A percentile compares a stretch with the other conserved stretches of the same genome.
Conservation (phyloP, 2,888 invertebrate species). For the Gnatocerus cornutus region DNA sequence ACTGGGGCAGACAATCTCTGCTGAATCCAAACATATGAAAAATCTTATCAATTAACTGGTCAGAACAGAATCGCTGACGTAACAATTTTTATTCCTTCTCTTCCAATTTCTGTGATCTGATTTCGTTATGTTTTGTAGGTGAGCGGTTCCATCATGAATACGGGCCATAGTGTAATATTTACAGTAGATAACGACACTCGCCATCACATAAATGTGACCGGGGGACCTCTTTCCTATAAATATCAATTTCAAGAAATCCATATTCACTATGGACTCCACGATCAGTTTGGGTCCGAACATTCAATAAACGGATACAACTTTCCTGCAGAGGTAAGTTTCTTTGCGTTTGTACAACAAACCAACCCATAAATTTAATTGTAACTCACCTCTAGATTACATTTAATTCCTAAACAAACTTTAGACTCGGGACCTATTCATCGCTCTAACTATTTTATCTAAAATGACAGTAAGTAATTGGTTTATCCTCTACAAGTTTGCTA, state of each 20-base stretch:
- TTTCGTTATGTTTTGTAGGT: slow-evolving; percentile 76
- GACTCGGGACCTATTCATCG: slow-evolving; percentile 50
- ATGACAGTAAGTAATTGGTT: slow-evolving; percentile 64
- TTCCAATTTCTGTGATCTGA: slow-evolving; percentile 7
- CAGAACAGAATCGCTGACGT: neutral
- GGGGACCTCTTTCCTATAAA: slow-evolving; percentile 95
- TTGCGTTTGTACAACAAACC: slow-evolving; percentile 6
- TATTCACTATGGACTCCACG: slow-evolving; percentile 93
- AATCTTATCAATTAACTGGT: slow-evolving; percentile 2
- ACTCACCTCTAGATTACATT: slow-evolving; percentile 33
- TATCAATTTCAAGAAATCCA: slow-evolving; percentile 97
- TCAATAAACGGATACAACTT: slow-evolving; percentile 96
- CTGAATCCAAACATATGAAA: neutral
- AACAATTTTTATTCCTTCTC: neutral
- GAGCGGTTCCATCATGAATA: slow-evolving; percentile 91
- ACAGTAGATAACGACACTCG: slow-evolving; percentile 89
- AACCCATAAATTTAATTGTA: slow-evolving; percentile 36
- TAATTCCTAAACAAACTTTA: slow-evolving; percentile 55
- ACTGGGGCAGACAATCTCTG: neutral
- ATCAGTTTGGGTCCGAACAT: slow-evolving; percentile 97
- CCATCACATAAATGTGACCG: slow-evolving; percentile 93
- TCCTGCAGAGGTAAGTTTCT: slow-evolving; percentile 92
- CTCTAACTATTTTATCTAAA: slow-evolving; percentile 60
- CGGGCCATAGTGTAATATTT: slow-evolving; percentile 95
- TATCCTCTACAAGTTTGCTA: slow-evolving; percentile 57